Evolutionary conservation across 2,888 invertebrate species (phyloP).

Genomic region (Pinctada fucata): DNA sequence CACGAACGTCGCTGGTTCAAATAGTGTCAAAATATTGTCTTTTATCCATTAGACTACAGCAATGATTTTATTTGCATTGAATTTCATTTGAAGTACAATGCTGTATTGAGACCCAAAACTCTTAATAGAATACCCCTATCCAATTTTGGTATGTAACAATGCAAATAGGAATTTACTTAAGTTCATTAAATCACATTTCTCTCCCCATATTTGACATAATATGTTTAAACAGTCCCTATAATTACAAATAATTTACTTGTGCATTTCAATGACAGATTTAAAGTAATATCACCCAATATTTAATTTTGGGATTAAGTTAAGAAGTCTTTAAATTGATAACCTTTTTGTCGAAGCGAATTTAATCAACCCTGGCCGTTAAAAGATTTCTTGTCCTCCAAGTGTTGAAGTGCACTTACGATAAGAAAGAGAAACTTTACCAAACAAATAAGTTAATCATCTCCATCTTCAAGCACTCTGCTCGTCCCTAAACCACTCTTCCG

Average conservation of each 20-base stretch:
- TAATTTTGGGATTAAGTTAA: neutral
- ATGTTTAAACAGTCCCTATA: neutral
- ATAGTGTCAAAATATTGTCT: neutral
- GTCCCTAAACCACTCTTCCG: too few species aligned
- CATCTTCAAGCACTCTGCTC: too few species aligned
- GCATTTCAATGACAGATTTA: neutral
- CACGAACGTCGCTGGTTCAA: neutral
- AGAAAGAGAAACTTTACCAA: too few species aligned
- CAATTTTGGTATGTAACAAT: neutral
- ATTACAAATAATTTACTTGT: neutral
- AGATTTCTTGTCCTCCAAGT: neutral
- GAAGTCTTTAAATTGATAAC: neutral
- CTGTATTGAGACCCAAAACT: neutral
- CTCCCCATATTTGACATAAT: neutral
- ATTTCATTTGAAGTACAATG: neutral
- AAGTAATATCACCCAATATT: neutral
- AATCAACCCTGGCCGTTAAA: neutral
- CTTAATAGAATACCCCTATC: neutral
- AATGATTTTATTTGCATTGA: neutral
- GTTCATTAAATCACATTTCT: slow-evolving; percentile 1
- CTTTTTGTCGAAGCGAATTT: neutral
- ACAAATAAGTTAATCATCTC: too few species aligned
- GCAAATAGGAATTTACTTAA: neutral
- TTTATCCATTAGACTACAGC: neutral
- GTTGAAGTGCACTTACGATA: neutral